phyloP scores from a whole-genome alignment of 1,140 invertebrate species.

The Armadillidium nasatum region DNA sequence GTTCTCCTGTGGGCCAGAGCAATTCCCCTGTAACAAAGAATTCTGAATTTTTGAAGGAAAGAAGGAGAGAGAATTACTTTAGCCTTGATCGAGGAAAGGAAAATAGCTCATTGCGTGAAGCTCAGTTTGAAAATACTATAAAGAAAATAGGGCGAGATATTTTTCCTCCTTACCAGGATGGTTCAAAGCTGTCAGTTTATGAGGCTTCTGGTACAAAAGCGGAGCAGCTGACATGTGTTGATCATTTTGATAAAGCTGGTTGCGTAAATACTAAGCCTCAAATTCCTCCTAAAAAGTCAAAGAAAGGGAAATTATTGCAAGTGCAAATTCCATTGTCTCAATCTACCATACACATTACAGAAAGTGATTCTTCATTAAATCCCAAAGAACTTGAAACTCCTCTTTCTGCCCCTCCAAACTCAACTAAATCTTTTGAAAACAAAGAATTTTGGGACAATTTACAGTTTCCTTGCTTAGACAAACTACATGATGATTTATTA shows the following conservation, averaged over 20 bases:
- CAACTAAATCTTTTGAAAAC: background rate
- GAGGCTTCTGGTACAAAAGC: conserved; percentile 22
- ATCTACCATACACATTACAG: background rate
- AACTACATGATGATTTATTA: background rate
- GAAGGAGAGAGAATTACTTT: conserved; percentile 30
- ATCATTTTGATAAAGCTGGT: conserved; percentile 17
- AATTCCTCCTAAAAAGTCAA: conserved; percentile 37
- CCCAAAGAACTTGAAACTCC: conserved; percentile 3
- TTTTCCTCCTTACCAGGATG: conserved; percentile 32
- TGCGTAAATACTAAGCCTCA: conserved; percentile 22
- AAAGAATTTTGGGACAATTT: background rate
- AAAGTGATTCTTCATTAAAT: background rate
- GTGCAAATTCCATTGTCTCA: conserved; percentile 27
- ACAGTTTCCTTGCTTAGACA: background rate
- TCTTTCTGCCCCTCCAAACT: background rate
- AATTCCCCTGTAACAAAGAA: background rate
- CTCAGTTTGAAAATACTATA: conserved; percentile 27
- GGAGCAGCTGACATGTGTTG: background rate
- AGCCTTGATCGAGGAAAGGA: conserved; percentile 38
- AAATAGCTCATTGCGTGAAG: conserved; percentile 10
- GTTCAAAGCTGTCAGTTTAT: conserved; percentile 38
- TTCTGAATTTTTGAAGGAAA: background rate
- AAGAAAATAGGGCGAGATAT: conserved; percentile 33
- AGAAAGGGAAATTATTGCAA: conserved; percentile 28
- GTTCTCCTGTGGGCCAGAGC: conserved; percentile 15